phyloP scores from a whole-genome alignment of 2,888 invertebrate species.

The Cheilosia pagana region DNA sequence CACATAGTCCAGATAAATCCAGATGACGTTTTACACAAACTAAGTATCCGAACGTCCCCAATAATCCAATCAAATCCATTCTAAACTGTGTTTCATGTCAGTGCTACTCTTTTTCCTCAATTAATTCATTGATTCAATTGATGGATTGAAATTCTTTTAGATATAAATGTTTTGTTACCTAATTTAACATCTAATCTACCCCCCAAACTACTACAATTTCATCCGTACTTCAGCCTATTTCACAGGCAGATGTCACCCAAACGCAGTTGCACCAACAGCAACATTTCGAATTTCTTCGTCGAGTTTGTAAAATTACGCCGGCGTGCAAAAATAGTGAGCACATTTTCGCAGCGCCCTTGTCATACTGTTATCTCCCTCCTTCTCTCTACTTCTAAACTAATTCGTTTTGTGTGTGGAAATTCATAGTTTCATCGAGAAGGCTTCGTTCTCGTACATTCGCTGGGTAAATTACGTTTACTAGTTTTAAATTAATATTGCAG shows the following conservation, averaged over 20 bases:
- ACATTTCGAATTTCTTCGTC: conserved; percentile 37
- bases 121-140: no score
- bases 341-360: conserved; percentile 30
- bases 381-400: conserved; percentile 31
- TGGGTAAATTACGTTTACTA: conserved; percentile 20
- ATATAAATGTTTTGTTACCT: no score
- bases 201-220: neutral
- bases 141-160: no score
- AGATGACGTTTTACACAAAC: no score
- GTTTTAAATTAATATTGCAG: conserved; percentile 23
- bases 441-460: conserved; percentile 56
- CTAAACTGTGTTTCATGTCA: no score
- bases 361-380: conserved; percentile 41
- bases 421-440: conserved; percentile 68
- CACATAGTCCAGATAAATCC: no score
- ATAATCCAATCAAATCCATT: no score
- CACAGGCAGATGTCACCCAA: conserved; percentile 22
- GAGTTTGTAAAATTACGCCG: conserved; percentile 64
- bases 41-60: no score
- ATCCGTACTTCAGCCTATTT: neutral
- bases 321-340: conserved; percentile 66
- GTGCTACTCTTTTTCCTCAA: no score
- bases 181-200: neutral
- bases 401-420: conserved; percentile 67
- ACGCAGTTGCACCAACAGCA: conserved; percentile 11